Conservation (phyloP, 2,113 vertebrate genomes). For the Takifugu flavidus region DNA sequence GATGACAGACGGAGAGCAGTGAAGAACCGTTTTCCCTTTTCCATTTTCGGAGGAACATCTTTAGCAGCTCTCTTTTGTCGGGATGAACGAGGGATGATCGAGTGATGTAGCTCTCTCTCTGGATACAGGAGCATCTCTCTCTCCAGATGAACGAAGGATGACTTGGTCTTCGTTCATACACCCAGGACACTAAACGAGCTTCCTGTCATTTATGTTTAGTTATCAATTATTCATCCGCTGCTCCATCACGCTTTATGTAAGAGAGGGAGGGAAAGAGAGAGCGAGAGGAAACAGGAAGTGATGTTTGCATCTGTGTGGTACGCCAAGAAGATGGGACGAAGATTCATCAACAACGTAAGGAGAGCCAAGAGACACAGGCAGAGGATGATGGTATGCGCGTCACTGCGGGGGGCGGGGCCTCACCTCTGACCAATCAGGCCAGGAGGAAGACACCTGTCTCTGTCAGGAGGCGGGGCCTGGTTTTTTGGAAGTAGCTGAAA, state of each 20-base stretch:
- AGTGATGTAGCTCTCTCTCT: background rate
- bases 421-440: background rate
- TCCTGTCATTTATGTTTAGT: background rate
- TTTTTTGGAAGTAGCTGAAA: no score
- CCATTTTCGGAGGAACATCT: background rate
- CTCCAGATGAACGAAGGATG: background rate
- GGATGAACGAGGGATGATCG: background rate
- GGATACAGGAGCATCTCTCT: conserved; percentile 3
- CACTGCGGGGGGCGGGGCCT: background rate
- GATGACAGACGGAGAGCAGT: conserved; percentile 29
- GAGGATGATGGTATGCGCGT: conserved; percentile 66
- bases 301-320: conserved; percentile 83
- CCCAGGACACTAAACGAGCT: conserved; percentile 7
- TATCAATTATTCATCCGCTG: conserved; percentile 43
- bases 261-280: conserved; percentile 11
- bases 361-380: conserved; percentile 75
- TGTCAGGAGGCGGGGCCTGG: background rate
- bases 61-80: background rate
- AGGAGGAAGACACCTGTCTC: conserved; percentile 3
- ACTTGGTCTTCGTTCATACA: conserved; percentile 6
- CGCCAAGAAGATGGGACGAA: conserved; percentile 76
- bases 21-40: conserved; percentile 24
- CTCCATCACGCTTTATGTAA: conserved; percentile 47
- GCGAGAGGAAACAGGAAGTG: conserved; percentile 36
- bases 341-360: conserved; percentile 78